phyloP scores from a whole-genome alignment of 2,797 vertebrate genomes.

The Synanceia verrucosa region DNA sequence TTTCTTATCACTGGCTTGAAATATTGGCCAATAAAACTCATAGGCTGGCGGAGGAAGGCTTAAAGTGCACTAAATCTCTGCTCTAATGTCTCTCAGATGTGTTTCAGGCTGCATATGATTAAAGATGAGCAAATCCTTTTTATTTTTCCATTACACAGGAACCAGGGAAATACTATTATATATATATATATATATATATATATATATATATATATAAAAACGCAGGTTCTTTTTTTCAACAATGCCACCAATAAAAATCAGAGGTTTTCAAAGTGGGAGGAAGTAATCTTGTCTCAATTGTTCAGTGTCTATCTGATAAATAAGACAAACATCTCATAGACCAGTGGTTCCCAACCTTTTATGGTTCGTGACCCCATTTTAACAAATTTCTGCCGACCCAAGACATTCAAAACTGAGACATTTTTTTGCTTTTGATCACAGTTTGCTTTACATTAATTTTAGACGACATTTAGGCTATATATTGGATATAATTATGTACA shows the following conservation, averaged over 20 bases:
- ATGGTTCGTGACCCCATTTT: too few species aligned
- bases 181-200: too few species aligned
- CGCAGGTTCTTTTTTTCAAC: not conserved
- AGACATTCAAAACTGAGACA: too few species aligned
- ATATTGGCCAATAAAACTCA: conserved; percentile 15
- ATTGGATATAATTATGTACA: too few species aligned
- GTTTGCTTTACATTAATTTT: too few species aligned
- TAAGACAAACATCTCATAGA: not conserved
- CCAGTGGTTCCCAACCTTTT: too few species aligned
- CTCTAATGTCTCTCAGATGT: conserved; percentile 12
- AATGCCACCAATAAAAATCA: not conserved
- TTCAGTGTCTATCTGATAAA: not conserved
- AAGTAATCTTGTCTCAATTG: not conserved
- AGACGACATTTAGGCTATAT: too few species aligned
- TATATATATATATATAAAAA: not conserved
- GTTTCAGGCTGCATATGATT: conserved; percentile 11
- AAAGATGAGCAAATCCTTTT: not conserved
- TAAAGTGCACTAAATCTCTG: conserved; percentile 8
- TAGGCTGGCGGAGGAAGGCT: not conserved
- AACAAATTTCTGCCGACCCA: too few species aligned
- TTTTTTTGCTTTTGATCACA: too few species aligned
- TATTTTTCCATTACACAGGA: not conserved
- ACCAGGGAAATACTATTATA: not conserved
- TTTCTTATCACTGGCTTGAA: conserved; percentile 13
- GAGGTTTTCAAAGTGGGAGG: not conserved